These are phyloP conservation scores for Polymixis lichenea DNA, from an alignment of 2,888 invertebrate species.

Conservation along the genomic window DNA sequence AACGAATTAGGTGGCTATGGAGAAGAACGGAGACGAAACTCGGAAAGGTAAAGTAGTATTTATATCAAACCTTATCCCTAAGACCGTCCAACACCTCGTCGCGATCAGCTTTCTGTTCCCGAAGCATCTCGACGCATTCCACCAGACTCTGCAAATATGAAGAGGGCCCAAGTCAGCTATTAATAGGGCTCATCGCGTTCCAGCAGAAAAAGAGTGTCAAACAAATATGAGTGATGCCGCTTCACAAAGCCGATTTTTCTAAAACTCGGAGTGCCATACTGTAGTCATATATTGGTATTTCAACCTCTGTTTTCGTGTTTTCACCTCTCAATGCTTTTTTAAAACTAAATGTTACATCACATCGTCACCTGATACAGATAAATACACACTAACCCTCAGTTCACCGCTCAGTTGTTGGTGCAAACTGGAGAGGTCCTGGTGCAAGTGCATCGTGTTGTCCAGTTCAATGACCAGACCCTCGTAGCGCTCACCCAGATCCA, in stretches of 20 bases:
- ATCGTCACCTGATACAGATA: not conserved
- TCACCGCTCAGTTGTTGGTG: slow-evolving; percentile 77
- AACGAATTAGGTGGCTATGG: not conserved
- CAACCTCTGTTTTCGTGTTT: no score
- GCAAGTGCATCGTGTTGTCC: slow-evolving; percentile 72
- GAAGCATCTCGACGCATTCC: slow-evolving; percentile 80
- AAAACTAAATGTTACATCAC: not conserved
- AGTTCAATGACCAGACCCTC: slow-evolving; percentile 73
- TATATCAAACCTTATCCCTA: slow-evolving; percentile 78
- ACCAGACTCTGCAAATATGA: slow-evolving; percentile 74
- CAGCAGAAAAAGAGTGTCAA: not conserved
- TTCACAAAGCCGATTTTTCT: not conserved
- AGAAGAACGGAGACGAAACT: not conserved
- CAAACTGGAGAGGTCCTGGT: slow-evolving; percentile 68
- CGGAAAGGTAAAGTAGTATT: not conserved
- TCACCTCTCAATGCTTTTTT: not conserved
- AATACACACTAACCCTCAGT: slow-evolving; percentile 71
- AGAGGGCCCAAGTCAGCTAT: not conserved
- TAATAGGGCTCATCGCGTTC: not conserved
- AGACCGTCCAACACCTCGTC: slow-evolving; percentile 84
- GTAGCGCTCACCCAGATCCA: slow-evolving; percentile 80
- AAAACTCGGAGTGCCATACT: not conserved
- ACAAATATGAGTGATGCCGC: not conserved
- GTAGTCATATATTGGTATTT: not conserved
- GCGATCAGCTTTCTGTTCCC: slow-evolving; percentile 84